Conservation (phyloP, 2,113 vertebrate species). For the Otolemur garnettii region DNA sequence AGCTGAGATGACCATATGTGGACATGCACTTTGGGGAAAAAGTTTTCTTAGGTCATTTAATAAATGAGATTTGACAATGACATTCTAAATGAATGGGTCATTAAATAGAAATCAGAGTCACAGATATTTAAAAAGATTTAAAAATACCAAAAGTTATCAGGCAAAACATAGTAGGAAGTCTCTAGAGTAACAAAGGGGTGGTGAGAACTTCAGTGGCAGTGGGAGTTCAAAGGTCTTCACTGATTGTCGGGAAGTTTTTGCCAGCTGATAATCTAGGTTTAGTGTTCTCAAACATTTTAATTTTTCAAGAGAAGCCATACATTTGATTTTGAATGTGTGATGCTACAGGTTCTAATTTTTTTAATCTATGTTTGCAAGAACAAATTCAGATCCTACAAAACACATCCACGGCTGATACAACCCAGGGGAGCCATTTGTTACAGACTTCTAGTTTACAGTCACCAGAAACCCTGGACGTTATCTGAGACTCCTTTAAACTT, state of each 20-base stretch:
- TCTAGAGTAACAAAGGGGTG: too few species aligned
- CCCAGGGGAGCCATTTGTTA: background rate
- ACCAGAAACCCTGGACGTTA: background rate
- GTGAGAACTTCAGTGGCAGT: background rate
- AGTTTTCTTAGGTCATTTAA: background rate
- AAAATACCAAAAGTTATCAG: background rate
- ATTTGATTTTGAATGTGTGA: background rate
- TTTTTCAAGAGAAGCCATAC: background rate
- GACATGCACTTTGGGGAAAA: background rate
- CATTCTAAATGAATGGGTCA: background rate
- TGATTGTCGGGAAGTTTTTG: background rate
- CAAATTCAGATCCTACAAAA: background rate
- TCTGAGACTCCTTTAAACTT: background rate
- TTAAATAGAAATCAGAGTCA: background rate
- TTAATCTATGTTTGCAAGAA: background rate
- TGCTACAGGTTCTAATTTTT: background rate
- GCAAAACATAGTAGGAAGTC: background rate
- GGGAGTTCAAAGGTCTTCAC: background rate
- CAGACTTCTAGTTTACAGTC: background rate
- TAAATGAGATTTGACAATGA: background rate
- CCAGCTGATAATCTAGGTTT: background rate
- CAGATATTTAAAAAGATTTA: background rate
- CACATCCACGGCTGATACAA: background rate
- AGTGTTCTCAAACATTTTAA: background rate
- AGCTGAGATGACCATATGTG: background rate